These are phyloP conservation scores for Bombus ignitus DNA, from an alignment of 1,140 invertebrate genomes.

Conservation along the genomic window DNA sequence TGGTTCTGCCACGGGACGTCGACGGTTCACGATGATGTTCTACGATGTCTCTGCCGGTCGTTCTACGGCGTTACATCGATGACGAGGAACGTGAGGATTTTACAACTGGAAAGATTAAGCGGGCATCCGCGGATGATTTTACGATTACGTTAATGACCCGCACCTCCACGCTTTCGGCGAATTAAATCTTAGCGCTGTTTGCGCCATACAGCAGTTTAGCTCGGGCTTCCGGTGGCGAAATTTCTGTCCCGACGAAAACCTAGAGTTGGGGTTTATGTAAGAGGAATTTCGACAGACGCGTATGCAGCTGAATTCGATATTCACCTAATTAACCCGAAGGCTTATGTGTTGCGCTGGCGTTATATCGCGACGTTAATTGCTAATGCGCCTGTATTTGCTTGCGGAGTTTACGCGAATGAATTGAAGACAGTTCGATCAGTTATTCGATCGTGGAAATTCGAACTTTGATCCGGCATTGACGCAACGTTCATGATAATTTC, in stretches of 20 bases:
- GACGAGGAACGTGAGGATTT: background rate
- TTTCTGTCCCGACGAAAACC: slow-evolving; percentile 10
- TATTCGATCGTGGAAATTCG: background rate
- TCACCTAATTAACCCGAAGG: slow-evolving; percentile 29
- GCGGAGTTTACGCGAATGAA: background rate
- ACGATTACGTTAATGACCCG: slow-evolving; percentile 21
- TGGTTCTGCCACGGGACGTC: background rate
- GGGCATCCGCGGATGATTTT: background rate
- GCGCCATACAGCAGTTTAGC: background rate
- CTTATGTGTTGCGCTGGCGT: background rate
- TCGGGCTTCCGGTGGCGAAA: background rate
- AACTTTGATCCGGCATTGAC: background rate
- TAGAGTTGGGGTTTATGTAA: background rate
- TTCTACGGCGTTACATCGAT: background rate
- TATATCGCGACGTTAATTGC: slow-evolving; percentile 8
- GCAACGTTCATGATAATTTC: background rate
- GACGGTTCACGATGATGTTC: background rate
- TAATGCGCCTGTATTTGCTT: background rate
- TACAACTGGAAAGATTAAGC: slow-evolving; percentile 7
- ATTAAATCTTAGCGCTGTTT: slow-evolving; percentile 29
- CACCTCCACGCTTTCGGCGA: background rate
- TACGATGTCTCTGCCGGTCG: background rate
- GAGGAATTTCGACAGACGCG: slow-evolving; percentile 22
- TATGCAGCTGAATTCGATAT: slow-evolving; percentile 20
- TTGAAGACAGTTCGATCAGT: background rate